Conservation (phyloP, 2,888 invertebrate species). For the Syritta pipiens region DNA sequence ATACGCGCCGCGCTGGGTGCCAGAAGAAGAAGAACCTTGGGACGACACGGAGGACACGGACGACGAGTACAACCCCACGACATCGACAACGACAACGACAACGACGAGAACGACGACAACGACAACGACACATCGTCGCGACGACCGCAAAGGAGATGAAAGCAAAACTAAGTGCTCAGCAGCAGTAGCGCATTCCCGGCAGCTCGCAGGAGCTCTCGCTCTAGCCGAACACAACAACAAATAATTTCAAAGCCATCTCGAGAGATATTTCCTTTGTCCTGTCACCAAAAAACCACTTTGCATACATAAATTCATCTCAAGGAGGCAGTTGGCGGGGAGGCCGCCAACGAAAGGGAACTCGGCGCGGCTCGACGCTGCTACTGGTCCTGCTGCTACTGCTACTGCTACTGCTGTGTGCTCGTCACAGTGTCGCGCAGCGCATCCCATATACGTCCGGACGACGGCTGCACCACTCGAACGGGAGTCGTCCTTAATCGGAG, state of each 20-base stretch:
- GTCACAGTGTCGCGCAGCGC: constrained; percentile 47
- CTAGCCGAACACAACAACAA: constrained; percentile 67
- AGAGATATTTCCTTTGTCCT: constrained; percentile 72
- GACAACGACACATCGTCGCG: constrained; percentile 32
- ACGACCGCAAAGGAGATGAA: constrained; percentile 64
- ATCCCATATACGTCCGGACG: constrained; percentile 57
- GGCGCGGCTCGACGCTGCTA: constrained; percentile 51
- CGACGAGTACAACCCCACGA: too few species aligned
- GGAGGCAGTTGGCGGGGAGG: constrained; percentile 49
- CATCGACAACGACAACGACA: too few species aligned
- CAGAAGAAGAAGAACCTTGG: too few species aligned
- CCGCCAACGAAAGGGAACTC: constrained; percentile 60
- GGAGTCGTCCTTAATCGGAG: constrained; percentile 50
- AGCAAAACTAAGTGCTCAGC: constrained; percentile 52
- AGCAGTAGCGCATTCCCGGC: constrained; percentile 38
- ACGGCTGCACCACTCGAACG: constrained; percentile 5
- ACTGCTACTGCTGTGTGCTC: constrained; percentile 51
- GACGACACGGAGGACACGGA: too few species aligned
- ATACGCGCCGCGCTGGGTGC: constrained; percentile 20
- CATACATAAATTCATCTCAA: constrained; percentile 78
- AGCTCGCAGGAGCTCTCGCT: constrained; percentile 47
- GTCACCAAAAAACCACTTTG: constrained; percentile 75
- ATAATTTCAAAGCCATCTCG: constrained; percentile 65
- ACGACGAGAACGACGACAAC: neutral
- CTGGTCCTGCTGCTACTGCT: constrained; percentile 47